Percentiles rank a stretch among this genome's conserved stretches.
Conservation (phyloP, 2,797 vertebrate genomes). For the Gallinago stenura region DNA sequence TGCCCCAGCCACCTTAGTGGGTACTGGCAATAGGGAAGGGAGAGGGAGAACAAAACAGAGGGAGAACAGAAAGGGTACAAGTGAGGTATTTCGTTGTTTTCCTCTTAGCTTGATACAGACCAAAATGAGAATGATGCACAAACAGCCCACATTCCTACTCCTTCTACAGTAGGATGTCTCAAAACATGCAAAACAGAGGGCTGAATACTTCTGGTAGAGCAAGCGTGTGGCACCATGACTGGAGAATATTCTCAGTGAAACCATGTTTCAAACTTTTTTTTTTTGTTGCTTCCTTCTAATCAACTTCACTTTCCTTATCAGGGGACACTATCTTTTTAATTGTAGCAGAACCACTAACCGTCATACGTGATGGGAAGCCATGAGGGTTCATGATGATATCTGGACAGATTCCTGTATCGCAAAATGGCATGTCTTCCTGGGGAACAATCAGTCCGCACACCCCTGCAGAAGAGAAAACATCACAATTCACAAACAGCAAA, state of each 20-base stretch:
- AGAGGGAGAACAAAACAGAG: not conserved
- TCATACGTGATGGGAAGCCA: slow-evolving; percentile 98
- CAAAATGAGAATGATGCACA: not conserved
- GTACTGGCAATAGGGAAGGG: not conserved
- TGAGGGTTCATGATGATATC: slow-evolving; percentile 99
- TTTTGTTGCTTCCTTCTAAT: not conserved
- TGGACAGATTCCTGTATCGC: slow-evolving; percentile 96
- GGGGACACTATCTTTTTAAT: not conserved
- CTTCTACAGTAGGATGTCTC: not conserved
- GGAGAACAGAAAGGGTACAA: not conserved
- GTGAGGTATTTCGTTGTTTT: not conserved
- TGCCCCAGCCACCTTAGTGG: not conserved
- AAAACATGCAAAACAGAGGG: not conserved
- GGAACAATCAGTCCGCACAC: slow-evolving; percentile 98
- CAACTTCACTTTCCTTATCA: not conserved
- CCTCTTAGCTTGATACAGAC: not conserved
- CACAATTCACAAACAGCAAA: slow-evolving; percentile 25
- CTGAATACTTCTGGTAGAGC: not conserved
- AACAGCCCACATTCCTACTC: not conserved
- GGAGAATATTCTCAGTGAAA: not conserved
- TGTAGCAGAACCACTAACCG: slow-evolving; percentile 77
- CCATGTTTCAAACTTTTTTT: not conserved
- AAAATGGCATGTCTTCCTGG: slow-evolving; percentile 99
- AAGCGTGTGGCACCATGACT: rapidly evolving
- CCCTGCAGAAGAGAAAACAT: slow-evolving; percentile 82